These are phyloP conservation scores for Metaphire vulgaris DNA, from an alignment of 1,140 invertebrate genomes.

Conservation along the genomic window DNA sequence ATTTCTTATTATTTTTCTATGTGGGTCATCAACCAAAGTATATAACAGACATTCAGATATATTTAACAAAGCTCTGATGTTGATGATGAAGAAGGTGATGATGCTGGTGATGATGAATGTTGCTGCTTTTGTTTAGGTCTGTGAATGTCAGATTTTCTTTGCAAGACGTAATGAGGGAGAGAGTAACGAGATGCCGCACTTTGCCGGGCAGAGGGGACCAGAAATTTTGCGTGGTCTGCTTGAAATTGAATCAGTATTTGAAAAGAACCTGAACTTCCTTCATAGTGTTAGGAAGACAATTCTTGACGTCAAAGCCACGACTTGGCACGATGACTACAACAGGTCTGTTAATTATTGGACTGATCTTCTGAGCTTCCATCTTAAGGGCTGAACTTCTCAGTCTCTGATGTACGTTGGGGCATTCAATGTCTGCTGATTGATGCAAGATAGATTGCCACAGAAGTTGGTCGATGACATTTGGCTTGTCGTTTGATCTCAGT, in stretches of 20 bases:
- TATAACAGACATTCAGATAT: too few species aligned
- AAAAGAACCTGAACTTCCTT: slow-evolving; percentile 60
- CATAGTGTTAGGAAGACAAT: slow-evolving; percentile 59
- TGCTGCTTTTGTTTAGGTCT: slow-evolving; percentile 53
- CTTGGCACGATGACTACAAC: slow-evolving; percentile 70
- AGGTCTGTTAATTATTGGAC: slow-evolving; percentile 37
- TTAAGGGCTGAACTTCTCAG: too few species aligned
- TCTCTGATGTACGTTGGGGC: too few species aligned
- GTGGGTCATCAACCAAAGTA: too few species aligned
- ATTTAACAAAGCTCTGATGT: too few species aligned
- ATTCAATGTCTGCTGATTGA: too few species aligned
- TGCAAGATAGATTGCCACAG: too few species aligned
- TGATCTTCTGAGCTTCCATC: not conserved
- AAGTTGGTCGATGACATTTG: too few species aligned
- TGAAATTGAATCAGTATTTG: slow-evolving; percentile 68
- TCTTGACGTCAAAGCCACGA: slow-evolving; percentile 63
- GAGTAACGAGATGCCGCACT: slow-evolving; percentile 49
- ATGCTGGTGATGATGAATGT: too few species aligned
- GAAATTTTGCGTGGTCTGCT: slow-evolving; percentile 66
- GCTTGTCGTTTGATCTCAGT: too few species aligned
- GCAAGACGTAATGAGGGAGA: slow-evolving; percentile 49
- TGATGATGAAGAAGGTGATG: too few species aligned
- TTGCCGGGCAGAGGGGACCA: slow-evolving; percentile 56
- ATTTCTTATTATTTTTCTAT: too few species aligned
- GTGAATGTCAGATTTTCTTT: slow-evolving; percentile 56